Base-by-base conservation (phyloP, 2,888 invertebrate genomes). In the Pharmacophagus antenor region DNA sequence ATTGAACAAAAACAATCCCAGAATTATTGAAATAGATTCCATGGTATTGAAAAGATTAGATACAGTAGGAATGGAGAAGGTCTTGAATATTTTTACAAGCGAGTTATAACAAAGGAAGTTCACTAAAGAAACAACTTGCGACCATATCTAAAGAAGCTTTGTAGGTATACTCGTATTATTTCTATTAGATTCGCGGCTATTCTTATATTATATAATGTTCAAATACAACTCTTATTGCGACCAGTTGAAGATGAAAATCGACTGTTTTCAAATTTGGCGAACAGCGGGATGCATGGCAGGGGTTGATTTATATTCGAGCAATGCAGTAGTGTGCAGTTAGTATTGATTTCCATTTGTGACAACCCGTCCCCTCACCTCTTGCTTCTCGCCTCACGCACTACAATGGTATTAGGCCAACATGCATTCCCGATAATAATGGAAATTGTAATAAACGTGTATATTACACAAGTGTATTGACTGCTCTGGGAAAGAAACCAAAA, bases 261-360 rank as follows among this genome's bases (percentile, higher is more conserved):
- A 27, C 42, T 70, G 73, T 62, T 62, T 56, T 59, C 57, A 60
- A 68, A 77, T 83, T 85, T 85, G 84, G 84, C 85, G 87, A 84
- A 80, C 83, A 64, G 70, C 78, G 76, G 82, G 79, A 80, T 78
- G 79, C 75, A 76, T 73, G 77, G 80, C 77, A 81, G 80, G 80
- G 81, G 78, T 75, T 88, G 91, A 91, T 91, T 91, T 91, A 91
- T 90, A 83, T 77, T 88, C 81, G 88, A 91, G 90, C 91, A 90
- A 85, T 91, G 91, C 90, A 89, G 87, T 86, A 86, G 83, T 85
- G 83, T 91, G 90, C 89, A 91, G 88, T 91, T 88, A 86, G 89
- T 91, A 91, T 91, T 89, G 91, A 91, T 91, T 91, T 89, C 90
- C 86, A 88, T 86, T 86, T 78, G 80, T 77, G 77, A 80, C 80